A percentile compares a stretch with the other conserved stretches of the same genome.
Conservation (phyloP, 2,888 invertebrate genomes). For the Balanococcus diminutus region DNA sequence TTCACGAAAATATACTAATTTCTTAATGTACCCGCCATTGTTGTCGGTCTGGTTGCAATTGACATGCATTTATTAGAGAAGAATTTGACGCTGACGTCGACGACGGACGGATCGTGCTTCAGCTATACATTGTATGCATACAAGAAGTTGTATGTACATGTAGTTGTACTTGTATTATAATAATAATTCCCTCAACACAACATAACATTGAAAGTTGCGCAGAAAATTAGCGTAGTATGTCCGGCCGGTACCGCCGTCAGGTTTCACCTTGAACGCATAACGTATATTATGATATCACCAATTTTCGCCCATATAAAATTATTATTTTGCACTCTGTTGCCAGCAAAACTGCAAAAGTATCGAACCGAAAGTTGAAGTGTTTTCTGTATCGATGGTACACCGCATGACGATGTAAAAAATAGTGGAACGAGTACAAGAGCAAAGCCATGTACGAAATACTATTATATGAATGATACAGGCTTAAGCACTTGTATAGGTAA, state of each 20-base stretch:
- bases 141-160: background rate
- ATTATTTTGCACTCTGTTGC: background rate
- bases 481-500: background rate
- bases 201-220: background rate
- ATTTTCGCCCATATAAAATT: background rate
- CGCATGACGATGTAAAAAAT: background rate
- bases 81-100: background rate
- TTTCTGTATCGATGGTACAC: background rate
- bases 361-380: background rate
- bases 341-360: background rate
- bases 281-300: background rate
- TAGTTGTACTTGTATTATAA: background rate
- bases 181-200: background rate
- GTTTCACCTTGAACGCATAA: slow-evolving; percentile 6
- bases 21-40: background rate
- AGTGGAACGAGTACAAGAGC: background rate
- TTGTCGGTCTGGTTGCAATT: background rate
- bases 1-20: background rate
- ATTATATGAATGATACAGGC: too few species aligned
- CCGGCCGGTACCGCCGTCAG: background rate
- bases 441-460: background rate
- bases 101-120: background rate
- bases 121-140: background rate
- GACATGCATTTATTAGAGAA: background rate
- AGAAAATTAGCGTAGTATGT: background rate